Evolutionary conservation across 2,113 vertebrate species (phyloP), one percentile per base, ranked within the genome.

Genomic region (Oenanthe melanoleuca): DNA sequence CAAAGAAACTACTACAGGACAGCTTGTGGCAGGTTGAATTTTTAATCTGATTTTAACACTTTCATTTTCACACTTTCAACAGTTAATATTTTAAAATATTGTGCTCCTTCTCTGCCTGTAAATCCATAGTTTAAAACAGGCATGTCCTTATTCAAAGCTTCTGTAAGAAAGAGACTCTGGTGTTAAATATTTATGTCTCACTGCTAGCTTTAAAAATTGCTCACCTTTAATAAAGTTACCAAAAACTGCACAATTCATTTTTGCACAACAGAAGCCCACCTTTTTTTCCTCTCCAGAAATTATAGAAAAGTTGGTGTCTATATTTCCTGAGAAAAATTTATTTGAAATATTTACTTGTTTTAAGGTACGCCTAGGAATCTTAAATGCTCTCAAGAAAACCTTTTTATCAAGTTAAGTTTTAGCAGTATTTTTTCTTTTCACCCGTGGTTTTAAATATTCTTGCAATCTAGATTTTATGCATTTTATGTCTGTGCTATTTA

Each of bases 281-380:
- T 96, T 94, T 50, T 93, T 87, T 55, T 59, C 29, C n/a, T 61
- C 71, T 97, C 83, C 84, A 97, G 81, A 97, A 97, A 96, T 97
- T 97, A 97, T 96, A 97, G 95, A 97, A 90, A 96, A 95, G 65
- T 96, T 98, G 97, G 97, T 98, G 97, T 96, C 86, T 96, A 89
- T 75, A 87, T 95, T 97, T 97, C 94, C 96, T 95, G 65, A 91
- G 71, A 94, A 91, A 80, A 91, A 81, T 73, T 31, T 29, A 53
- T 92, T 97, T 96, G 77, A 89, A 97, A 95, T 96, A 83, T 97
- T 97, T 97, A 95, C 91, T 94, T 96, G 86, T 97, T 97, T 97
- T 94, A 97, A 97, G 88, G 63, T 94, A 86, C 79, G 96, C 52
- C 92, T 84, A 44, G 67, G 56, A 91, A 89, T 95, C 77, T 92